A percentile compares a stretch with the other conserved stretches of the same genome.
Conservation (phyloP, 1,140 invertebrate genomes). For the Colletes latitarsis region DNA sequence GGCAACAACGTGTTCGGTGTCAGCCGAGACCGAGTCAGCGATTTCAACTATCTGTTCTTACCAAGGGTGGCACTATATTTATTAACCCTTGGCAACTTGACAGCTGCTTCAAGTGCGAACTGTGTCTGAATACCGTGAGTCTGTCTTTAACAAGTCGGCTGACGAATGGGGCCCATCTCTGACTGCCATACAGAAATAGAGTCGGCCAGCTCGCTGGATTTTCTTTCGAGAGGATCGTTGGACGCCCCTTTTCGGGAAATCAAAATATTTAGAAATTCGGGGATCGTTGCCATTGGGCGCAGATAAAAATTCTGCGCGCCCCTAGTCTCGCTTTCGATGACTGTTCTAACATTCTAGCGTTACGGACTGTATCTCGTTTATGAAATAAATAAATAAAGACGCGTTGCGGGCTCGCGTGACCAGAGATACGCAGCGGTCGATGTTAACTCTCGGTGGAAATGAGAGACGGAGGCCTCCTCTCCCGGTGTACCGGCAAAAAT, state of each 20-base stretch:
- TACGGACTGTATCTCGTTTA: too few relatives aligned
- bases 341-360: too few relatives aligned
- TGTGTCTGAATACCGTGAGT: slow-evolving; percentile 55
- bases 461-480: too few relatives aligned
- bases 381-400: too few relatives aligned
- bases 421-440: neutral
- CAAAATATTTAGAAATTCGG: slow-evolving; percentile 23
- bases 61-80: slow-evolving; percentile 65
- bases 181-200: slow-evolving; percentile 58
- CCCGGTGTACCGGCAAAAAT: neutral
- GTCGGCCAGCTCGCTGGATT: slow-evolving; percentile 7
- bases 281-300: neutral
- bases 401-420: too few relatives aligned
- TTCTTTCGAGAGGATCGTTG: slow-evolving; percentile 3
- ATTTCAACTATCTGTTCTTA: slow-evolving; percentile 57
- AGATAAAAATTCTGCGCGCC: too few relatives aligned
- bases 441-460: too few relatives aligned
- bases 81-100: slow-evolving; percentile 70
- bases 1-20: slow-evolving; percentile 33
- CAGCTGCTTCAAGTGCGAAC: slow-evolving; percentile 64
- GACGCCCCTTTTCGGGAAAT: neutral
- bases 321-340: too few relatives aligned
- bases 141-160: slow-evolving; percentile 63
- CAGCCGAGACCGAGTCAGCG: slow-evolving; percentile 25
- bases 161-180: slow-evolving; percentile 59